Evolutionary conservation across 2,888 invertebrate species (phyloP).

Genomic region (Drosophila gaucha): DNA sequence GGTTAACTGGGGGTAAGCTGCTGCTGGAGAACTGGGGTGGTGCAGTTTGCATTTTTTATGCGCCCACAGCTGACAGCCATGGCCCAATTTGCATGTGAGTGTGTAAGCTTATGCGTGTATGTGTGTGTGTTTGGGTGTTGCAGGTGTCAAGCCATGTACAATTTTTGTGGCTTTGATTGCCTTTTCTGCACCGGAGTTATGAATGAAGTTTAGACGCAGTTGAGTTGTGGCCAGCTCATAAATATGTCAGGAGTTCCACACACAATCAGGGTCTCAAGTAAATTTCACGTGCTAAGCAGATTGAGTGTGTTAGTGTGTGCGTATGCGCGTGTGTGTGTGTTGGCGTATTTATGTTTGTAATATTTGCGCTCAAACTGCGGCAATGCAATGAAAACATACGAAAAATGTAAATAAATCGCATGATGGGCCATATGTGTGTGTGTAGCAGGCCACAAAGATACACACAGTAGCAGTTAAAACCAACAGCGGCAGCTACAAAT

Average conservation of each 20-base stretch:
- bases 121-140: slow-evolving; percentile 21
- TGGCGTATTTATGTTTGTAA: slow-evolving; percentile 44
- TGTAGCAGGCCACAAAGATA: slow-evolving; percentile 42
- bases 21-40: slow-evolving; percentile 2
- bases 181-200: slow-evolving; percentile 65
- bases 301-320: slow-evolving; percentile 18
- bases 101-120: not conserved
- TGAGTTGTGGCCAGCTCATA: slow-evolving; percentile 69
- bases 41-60: slow-evolving; percentile 73
- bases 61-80: slow-evolving; percentile 73
- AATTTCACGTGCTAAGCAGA: slow-evolving; percentile 63
- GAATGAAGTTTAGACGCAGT: slow-evolving; percentile 72
- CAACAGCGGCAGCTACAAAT: slow-evolving; percentile 49
- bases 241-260: slow-evolving; percentile 60
- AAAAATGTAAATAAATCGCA: slow-evolving; percentile 78
- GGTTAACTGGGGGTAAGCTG: slow-evolving; percentile 16
- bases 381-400: slow-evolving; percentile 75
- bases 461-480: slow-evolving; percentile 47
- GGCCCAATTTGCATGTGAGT: slow-evolving; percentile 47
- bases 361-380: slow-evolving; percentile 74
- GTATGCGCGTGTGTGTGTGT: not conserved
- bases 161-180: slow-evolving; percentile 79
- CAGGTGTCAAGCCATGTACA: slow-evolving; percentile 71
- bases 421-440: slow-evolving; percentile 48
- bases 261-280: slow-evolving; percentile 67